These are phyloP conservation scores for Gastrophryne carolinensis DNA, from an alignment of 2,797 vertebrate genomes.

Conservation along the genomic window DNA sequence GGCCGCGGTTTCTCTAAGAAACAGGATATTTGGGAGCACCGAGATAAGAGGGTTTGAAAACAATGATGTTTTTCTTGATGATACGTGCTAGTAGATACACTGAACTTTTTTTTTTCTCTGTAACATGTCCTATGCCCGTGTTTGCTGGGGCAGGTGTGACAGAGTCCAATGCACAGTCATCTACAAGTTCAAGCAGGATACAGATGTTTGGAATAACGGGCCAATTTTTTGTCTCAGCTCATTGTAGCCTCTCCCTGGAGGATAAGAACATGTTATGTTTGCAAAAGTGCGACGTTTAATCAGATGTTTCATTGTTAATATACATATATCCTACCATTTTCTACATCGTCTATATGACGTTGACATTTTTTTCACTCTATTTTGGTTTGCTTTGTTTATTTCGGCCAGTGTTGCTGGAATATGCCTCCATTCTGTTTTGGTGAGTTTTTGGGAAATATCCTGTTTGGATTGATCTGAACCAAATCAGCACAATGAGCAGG, in stretches of 20 bases:
- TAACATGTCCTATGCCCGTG: slow-evolving; percentile 63
- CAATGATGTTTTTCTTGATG: slow-evolving; percentile 92
- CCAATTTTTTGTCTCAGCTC: slow-evolving; percentile 61
- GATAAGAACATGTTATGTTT: slow-evolving; percentile 25
- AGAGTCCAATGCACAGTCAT: slow-evolving; percentile 63
- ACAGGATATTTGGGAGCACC: slow-evolving; percentile 92
- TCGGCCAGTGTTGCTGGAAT: too few relatives aligned
- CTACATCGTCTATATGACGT: background rate
- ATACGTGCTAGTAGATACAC: slow-evolving; percentile 72
- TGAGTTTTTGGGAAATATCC: too few relatives aligned
- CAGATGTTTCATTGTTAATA: background rate
- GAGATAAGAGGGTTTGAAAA: slow-evolving; percentile 88
- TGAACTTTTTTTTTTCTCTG: slow-evolving; percentile 54
- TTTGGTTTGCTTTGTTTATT: too few relatives aligned
- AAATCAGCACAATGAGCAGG: too few relatives aligned
- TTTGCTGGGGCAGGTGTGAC: slow-evolving; percentile 73
- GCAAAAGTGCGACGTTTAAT: slow-evolving; percentile 8
- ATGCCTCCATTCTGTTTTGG: too few relatives aligned
- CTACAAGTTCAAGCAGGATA: slow-evolving; percentile 70
- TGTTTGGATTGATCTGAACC: too few relatives aligned
- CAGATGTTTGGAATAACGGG: slow-evolving; percentile 72
- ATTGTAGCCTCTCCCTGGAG: slow-evolving; percentile 39
- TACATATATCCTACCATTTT: background rate
- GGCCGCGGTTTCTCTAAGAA: slow-evolving; percentile 81
- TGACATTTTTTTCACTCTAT: background rate